Evolutionary conservation across 1,140 invertebrate genomes (phyloP).

Genomic region (Chionoecetes opilio): DNA sequence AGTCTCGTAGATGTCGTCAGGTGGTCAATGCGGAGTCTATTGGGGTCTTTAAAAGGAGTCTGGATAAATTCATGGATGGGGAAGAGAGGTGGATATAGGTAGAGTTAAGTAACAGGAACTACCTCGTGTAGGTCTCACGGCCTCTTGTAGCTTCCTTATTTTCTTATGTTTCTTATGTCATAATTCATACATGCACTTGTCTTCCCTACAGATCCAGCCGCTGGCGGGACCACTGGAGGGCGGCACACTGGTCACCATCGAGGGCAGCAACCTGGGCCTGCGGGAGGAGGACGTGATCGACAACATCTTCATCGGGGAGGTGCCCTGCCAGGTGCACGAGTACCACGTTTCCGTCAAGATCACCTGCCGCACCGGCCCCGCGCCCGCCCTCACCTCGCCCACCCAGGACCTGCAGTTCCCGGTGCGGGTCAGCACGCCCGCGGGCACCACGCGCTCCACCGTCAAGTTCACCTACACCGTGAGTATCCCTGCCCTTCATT

Average conservation of each 20-base stretch:
- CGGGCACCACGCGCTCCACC: constrained; percentile 93
- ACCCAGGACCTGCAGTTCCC: constrained; percentile 93
- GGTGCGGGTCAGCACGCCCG: constrained; percentile 94
- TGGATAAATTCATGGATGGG: too few relatives aligned
- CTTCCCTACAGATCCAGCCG: constrained; percentile 91
- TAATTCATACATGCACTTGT: background rate
- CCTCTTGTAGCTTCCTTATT: too few relatives aligned
- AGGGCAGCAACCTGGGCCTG: constrained; percentile 97
- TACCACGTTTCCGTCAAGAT: constrained; percentile 97
- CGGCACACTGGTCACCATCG: constrained; percentile 97
- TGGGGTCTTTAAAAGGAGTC: too few relatives aligned
- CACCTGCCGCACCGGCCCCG: constrained; percentile 92
- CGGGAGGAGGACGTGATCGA: constrained; percentile 94
- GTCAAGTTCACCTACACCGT: constrained; percentile 95
- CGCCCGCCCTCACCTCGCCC: constrained; percentile 90
- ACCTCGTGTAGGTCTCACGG: too few relatives aligned
- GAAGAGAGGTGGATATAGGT: too few relatives aligned
- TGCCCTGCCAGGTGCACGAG: constrained; percentile 93
- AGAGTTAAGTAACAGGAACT: too few relatives aligned
- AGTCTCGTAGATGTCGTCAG: background rate
- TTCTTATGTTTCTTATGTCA: too few relatives aligned
- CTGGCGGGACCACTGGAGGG: constrained; percentile 97
- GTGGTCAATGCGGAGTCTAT: too few relatives aligned
- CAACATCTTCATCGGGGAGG: constrained; percentile 95
- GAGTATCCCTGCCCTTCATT: constrained; percentile 57